A percentile compares a stretch with the other conserved stretches of the same genome.
These are phyloP conservation scores for Greenwoodochromis staneri DNA, from an alignment of 2,113 vertebrate genomes.

Conservation along the genomic window DNA sequence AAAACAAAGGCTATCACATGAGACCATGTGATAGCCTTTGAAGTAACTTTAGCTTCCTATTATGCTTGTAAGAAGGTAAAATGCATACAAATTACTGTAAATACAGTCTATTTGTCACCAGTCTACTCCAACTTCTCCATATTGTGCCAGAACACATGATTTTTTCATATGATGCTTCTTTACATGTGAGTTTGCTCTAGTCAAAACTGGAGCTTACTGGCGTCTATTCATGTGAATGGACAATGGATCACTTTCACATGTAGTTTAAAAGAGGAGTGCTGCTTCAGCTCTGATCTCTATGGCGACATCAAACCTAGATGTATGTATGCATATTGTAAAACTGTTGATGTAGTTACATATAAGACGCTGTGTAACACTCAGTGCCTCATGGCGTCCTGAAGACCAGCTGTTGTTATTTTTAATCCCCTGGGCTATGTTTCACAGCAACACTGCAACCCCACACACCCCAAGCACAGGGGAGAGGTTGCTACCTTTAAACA, in stretches of 20 bases:
- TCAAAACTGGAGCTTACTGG: background rate
- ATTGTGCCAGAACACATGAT: background rate
- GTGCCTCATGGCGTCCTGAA: constrained; percentile 59
- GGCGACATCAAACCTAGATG: background rate
- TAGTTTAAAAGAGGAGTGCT: background rate
- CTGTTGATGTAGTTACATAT: constrained; percentile 1
- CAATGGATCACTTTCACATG: background rate
- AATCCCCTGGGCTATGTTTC: constrained; percentile 67
- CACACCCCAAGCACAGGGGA: constrained; percentile 9
- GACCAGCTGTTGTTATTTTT: constrained; percentile 79
- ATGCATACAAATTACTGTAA: background rate
- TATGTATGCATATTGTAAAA: background rate
- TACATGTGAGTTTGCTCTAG: background rate
- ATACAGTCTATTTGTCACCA: background rate
- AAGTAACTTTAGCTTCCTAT: background rate
- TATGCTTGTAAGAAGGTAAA: background rate
- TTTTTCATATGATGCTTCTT: background rate
- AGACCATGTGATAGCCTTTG: background rate
- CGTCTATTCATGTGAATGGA: rapidly evolving
- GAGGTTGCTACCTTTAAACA: background rate
- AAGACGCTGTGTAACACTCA: constrained; percentile 37
- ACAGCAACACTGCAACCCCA: constrained; percentile 43
- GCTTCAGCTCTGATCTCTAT: background rate
- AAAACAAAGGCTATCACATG: background rate
- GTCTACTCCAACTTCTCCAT: background rate